Conservation (phyloP, 2,113 vertebrate species). For the Laticauda laticaudata region DNA sequence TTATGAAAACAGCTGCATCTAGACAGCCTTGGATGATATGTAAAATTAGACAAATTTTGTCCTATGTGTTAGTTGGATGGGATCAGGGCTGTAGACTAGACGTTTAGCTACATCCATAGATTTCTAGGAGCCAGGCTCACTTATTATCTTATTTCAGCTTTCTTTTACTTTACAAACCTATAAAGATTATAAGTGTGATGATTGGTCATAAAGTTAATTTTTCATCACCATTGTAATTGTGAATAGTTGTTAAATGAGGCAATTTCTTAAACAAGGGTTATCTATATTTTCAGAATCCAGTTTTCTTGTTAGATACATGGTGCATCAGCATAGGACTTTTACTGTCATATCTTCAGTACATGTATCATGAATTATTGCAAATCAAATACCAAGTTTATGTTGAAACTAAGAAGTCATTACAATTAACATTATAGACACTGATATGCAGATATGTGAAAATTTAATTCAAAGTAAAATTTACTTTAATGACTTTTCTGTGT, state of each 20-base stretch:
- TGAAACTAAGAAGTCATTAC: slow-evolving; percentile 54
- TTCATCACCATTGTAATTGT: background rate
- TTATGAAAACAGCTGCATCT: background rate
- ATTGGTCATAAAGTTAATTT: background rate
- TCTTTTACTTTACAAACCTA: background rate
- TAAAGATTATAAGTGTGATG: background rate
- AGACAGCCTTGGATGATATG: background rate
- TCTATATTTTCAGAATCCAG: slow-evolving; percentile 49
- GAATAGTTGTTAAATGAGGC: background rate
- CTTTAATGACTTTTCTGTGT: slow-evolving; percentile 56
- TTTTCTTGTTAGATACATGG: slow-evolving; percentile 44
- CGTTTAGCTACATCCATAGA: background rate
- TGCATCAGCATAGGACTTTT: slow-evolving; percentile 44
- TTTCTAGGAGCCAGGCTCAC: background rate
- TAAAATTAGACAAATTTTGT: background rate
- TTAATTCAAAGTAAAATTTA: slow-evolving; percentile 52
- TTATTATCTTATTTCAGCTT: background rate
- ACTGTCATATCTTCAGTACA: slow-evolving; percentile 53
- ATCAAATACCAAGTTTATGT: slow-evolving; percentile 53
- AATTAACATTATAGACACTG: slow-evolving; percentile 57
- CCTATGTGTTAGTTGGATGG: background rate
- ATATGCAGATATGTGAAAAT: slow-evolving; percentile 53
- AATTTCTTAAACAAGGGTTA: background rate
- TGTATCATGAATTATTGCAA: slow-evolving; percentile 51
- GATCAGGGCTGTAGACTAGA: background rate